Conservation (phyloP, 2,113 vertebrate genomes). For the Sigmodon hispidus region DNA sequence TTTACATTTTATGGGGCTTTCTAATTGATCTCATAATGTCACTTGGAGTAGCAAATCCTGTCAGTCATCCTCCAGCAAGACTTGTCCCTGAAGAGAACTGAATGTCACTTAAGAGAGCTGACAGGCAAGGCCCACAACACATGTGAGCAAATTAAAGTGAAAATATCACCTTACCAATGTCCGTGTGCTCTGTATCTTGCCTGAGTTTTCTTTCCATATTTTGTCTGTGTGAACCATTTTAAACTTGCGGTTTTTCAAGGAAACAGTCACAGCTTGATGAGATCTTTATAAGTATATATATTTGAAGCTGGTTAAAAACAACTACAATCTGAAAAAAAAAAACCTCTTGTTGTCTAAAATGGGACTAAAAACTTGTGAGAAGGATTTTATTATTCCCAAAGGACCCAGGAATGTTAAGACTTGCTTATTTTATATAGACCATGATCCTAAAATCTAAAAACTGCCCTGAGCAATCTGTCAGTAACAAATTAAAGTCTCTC, state of each 20-base stretch:
- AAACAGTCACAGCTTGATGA: constrained; percentile 52
- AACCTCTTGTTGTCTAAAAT: constrained; percentile 21
- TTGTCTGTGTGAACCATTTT: constrained; percentile 15
- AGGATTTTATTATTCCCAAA: constrained; percentile 9
- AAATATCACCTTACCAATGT: neutral
- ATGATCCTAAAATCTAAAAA: constrained; percentile 17
- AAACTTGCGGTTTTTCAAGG: constrained; percentile 45
- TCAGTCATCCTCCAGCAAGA: constrained; percentile 12
- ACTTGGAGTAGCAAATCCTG: neutral
- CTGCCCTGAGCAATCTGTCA: neutral
- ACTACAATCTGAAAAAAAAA: constrained; percentile 50
- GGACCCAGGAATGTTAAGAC: neutral
- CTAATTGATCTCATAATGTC: neutral
- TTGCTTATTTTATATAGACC: constrained; percentile 13
- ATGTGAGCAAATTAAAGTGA: constrained; percentile 34
- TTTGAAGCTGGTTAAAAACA: constrained; percentile 61
- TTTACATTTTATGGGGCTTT: neutral
- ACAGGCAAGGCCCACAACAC: neutral
- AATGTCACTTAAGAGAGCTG: neutral
- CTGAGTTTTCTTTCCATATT: constrained; percentile 31
- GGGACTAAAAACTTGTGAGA: constrained; percentile 1
- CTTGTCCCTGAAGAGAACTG: neutral
- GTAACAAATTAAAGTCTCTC: constrained; percentile 8
- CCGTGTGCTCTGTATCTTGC: constrained; percentile 21
- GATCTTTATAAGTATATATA: neutral